Percentiles rank a stretch among this genome's conserved stretches.
Conservation (phyloP, 2,113 vertebrate genomes). For the Chaetura pelagica region DNA sequence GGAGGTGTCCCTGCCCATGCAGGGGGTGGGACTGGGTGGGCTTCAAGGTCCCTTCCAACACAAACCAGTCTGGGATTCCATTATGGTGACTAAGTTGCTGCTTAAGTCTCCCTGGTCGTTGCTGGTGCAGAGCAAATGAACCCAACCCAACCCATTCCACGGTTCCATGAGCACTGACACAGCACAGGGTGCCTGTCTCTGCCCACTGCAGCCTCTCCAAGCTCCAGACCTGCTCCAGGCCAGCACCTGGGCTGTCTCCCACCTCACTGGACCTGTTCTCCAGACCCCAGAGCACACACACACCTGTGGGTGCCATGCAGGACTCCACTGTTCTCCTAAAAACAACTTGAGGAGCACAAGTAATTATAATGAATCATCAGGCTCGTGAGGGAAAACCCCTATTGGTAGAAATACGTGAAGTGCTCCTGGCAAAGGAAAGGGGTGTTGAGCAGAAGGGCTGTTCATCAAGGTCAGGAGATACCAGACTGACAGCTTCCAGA, state of each 20-base stretch:
- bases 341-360: background rate
- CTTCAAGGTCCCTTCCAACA: too few relatives aligned
- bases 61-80: too few relatives aligned
- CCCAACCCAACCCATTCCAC: too few relatives aligned
- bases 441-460: background rate
- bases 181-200: background rate
- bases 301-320: background rate
- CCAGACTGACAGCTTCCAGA: rapidly evolving
- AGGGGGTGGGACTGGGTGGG: too few relatives aligned
- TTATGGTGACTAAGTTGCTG: too few relatives aligned
- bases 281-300: background rate
- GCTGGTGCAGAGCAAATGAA: too few relatives aligned
- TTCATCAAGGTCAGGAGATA: background rate
- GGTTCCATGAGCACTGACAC: too few relatives aligned
- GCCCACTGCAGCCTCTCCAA: background rate
- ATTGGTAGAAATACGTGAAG: background rate
- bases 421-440: background rate
- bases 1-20: too few relatives aligned
- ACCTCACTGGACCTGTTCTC: too few relatives aligned
- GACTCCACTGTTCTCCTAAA: rapidly evolving
- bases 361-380: background rate
- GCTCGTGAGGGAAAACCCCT: background rate
- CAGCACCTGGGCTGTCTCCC: background rate
- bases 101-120: too few relatives aligned
- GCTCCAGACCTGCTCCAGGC: background rate